Base-by-base conservation (phyloP, 2,888 invertebrate species). In the Meganola albula region DNA sequence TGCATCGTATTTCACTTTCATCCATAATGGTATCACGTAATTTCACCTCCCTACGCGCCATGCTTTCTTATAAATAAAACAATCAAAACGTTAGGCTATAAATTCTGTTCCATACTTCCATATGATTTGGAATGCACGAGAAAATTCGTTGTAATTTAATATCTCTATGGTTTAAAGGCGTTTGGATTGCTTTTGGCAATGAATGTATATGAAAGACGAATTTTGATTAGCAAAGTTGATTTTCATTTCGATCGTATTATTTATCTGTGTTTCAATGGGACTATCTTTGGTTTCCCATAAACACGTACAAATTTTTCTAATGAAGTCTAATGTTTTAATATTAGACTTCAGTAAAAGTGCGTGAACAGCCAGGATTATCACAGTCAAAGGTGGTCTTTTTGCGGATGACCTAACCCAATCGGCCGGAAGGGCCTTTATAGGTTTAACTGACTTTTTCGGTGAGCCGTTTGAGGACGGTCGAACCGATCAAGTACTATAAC, bases 11-110 rank as follows among this genome's bases (percentile, higher is more conserved):
- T 74, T 84, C 79, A 80, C 82, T 77, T 78, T 74, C 76, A 78
- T 82, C 77, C 71, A 71, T 68, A 84, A 84, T 84, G 76, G 80
- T 82, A 84, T 84, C 84, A 84, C 84, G 84, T 84, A 84, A 83
- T 84, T 84, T 78, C 80, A 83, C 83, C 82, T 83, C 82, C 75
- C 75, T 47, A 68, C 67, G 59, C 62, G 54, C 65, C 70, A 67
- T 72, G 75, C 75, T 77, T 80, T 82, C 83, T 83, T 84, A 82
- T 84, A 84, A 84, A 84, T 84, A 84, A 84, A 80, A 72, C 78
- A 83, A 73, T 64, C 4, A n/a, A 7, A 82, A 84, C 82, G 82
- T 80, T 74, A 74, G 71, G 73, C 78, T 57, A 84, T 84, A 83
- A 83, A 84, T 84, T 77, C 71, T 66, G 66, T 62, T 20, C 70